Evolutionary conservation across 1,140 invertebrate genomes (phyloP), one percentile per base, ranked within the genome.

Genomic region (Zaprionus nigranus): DNA sequence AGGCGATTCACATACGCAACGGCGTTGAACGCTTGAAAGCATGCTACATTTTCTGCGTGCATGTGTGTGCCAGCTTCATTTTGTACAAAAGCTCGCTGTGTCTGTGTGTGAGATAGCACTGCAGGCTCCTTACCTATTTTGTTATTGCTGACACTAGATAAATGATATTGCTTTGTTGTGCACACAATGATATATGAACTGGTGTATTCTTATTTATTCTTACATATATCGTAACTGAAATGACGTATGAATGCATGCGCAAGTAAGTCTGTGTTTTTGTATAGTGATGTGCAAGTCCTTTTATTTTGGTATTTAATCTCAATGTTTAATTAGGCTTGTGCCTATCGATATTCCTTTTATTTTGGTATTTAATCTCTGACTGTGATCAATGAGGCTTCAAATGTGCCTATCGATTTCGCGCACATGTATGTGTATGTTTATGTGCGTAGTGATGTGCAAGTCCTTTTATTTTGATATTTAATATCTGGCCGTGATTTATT

Each of bases 101-200:
- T 34, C 24, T 61, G 36, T 36, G 79, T 65, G n/a, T 68, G 61
- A 11, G 30, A 56, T 53, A 66, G 49, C 65, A 49, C 58, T 63
- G 56, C 69, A 75, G 62, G 46, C 78, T 53, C 54, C 53, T 51
- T 69, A 30, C 49, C 40, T 66, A 36, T 63, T 71, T 71, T 78
- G 36, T 68, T 85, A 40, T 70, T 66, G 54, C 43, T 60, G 22
- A 58, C 78, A 61, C 38, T 59, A 49, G 12, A 51, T 58, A 70
- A 71, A 87, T 71, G 64, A 80, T 68, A 78, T 58, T 74, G 77
- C 74, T 83, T 64, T 70, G 51, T 83, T 60, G 75, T 62, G 65
- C 59, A 69, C 38, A 75, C 65, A 86, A 74, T 80, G 77, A 51
- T 51, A 51, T 4, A 51, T 20, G 36, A 13, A 15, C 13, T 13